Evolutionary conservation across 2,797 vertebrate genomes (phyloP), one percentile per base, ranked within the genome.

Genomic region (Orestias chungarensis): DNA sequence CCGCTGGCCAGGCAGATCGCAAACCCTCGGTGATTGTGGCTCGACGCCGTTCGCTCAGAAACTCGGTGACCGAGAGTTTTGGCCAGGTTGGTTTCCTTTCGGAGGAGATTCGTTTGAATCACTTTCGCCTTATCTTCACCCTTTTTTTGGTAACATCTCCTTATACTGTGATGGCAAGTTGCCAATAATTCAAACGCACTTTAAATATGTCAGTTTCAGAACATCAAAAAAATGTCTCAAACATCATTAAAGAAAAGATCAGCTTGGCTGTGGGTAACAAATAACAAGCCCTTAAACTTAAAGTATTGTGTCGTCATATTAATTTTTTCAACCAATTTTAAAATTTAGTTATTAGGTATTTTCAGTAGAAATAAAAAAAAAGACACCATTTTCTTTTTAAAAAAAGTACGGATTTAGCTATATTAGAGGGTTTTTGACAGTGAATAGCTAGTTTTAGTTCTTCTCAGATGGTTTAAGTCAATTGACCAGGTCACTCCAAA

Each of bases 1-100:
- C 93, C 50, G 91, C 91, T 5, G 87, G 91, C 70, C 82, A 82
- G 15, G 77, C 91, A 6, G 95, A 96, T 15, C 92, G 92, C 73
- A 95, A 95, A 38, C 94, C 95, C 0, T 96, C 96, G 0, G 95
- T 97, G 78, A 96, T 96, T 2, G 96, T 97, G 79, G 95, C 95
- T 42, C 94, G 95, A 2, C 94, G 97, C 18, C 93, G 96, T 49
- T 95, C 95, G 0, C 95, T 94, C 69, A 93, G 95, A 47, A 94
- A 85, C 74, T 92, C 95, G 2, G 83, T 94, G 35, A 81, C 81
- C 0, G 90, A 89, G 33, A 86, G 69, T 70, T 79, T 80, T 43
- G 82, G 54, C 47, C 93, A 93, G 89, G 89, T 94, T 52, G 75
- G 91, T 86, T 35, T 17, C 4, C 43, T 2, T 15, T 44, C 17